These are phyloP conservation scores for Alethe diademata DNA, from an alignment of 2,113 vertebrate species.

Conservation along the genomic window DNA sequence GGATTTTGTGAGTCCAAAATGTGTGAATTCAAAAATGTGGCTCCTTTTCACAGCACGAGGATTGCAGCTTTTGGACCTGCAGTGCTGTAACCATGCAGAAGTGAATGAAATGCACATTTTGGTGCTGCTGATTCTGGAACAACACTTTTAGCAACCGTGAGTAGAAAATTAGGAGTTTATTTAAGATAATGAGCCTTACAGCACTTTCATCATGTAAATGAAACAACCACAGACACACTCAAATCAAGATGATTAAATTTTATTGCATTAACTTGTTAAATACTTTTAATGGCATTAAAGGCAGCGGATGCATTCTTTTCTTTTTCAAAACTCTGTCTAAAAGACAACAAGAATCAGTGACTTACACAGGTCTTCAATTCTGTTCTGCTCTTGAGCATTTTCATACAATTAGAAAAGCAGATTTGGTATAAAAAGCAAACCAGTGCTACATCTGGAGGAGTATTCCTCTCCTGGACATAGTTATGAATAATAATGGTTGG, in stretches of 20 bases:
- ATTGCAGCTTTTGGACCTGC: neutral
- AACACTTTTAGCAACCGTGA: neutral
- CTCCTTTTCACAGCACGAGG: neutral
- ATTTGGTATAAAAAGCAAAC: neutral
- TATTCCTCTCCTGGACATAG: neutral
- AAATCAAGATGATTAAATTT: conserved; percentile 47
- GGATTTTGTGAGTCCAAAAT: neutral
- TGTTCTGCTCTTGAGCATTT: neutral
- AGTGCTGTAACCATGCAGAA: neutral
- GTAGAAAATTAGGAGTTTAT: conserved; percentile 41
- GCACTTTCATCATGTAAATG: conserved; percentile 23
- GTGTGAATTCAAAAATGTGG: neutral
- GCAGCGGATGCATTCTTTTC: neutral
- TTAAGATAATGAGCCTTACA: conserved; percentile 37
- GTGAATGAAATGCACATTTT: neutral
- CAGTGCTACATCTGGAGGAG: fast-evolving
- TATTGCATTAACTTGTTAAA: conserved; percentile 25
- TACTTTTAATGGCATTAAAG: neutral
- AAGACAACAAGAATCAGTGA: neutral
- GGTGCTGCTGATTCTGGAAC: neutral
- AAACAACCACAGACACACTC: neutral
- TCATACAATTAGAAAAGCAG: neutral
- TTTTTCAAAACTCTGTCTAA: neutral
- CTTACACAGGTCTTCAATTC: neutral
- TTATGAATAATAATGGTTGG: neutral